These are phyloP conservation scores for Galago senegalensis DNA, from an alignment of 2,797 vertebrate species.

Conservation along the genomic window DNA sequence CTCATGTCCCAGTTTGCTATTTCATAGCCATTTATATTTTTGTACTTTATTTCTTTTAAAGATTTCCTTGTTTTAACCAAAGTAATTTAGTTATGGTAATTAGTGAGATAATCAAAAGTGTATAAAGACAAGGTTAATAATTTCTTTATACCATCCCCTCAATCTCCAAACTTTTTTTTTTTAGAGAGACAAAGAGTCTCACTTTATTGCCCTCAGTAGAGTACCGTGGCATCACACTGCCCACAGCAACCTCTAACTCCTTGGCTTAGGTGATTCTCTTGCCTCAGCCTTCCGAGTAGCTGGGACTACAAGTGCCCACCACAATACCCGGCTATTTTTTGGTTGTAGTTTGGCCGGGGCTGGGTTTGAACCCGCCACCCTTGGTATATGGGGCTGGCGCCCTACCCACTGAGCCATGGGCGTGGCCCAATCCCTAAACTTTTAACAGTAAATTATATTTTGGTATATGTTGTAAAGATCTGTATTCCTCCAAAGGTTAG, in stretches of 20 bases:
- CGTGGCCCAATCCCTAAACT: neutral
- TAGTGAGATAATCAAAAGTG: neutral
- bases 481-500: neutral
- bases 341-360: too few species aligned
- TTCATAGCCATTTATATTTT: constrained; percentile 13
- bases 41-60: neutral
- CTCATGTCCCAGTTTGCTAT: constrained; percentile 1
- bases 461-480: neutral
- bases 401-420: too few species aligned
- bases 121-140: constrained; percentile 30
- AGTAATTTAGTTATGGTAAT: constrained; percentile 6
- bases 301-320: too few species aligned
- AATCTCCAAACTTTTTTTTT: neutral
- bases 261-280: too few species aligned
- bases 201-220: too few species aligned
- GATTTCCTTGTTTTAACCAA: constrained; percentile 27
- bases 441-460: neutral
- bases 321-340: too few species aligned
- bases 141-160: neutral
- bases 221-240: too few species aligned
- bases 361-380: too few species aligned
- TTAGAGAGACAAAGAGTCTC: too few species aligned
- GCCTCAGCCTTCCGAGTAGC: too few species aligned
- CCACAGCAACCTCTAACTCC: too few species aligned
- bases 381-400: too few species aligned